These are phyloP conservation scores for Otus scops DNA, from an alignment of 2,797 vertebrate species.

Conservation along the genomic window DNA sequence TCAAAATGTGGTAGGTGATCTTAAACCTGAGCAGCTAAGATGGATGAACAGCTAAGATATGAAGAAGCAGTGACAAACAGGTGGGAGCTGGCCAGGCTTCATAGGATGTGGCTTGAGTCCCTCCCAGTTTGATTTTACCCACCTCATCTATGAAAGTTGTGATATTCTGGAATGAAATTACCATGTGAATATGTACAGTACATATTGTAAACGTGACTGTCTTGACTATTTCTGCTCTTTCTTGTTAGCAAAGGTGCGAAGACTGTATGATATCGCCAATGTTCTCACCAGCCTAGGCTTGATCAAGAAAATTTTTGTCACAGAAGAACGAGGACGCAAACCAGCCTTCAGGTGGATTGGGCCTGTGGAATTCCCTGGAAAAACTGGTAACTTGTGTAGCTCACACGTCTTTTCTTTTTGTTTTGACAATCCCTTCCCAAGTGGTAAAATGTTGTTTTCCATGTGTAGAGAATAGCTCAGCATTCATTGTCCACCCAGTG, in stretches of 20 bases:
- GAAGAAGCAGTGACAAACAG: not conserved
- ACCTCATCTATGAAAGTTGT: not conserved
- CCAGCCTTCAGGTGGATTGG: constrained; percentile 95
- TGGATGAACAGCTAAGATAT: not conserved
- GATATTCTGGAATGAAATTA: not conserved
- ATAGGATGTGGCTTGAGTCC: not conserved
- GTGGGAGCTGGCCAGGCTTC: not conserved
- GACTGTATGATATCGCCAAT: constrained; percentile 93
- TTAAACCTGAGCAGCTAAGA: not conserved
- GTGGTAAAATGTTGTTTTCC: not conserved
- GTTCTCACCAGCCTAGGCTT: constrained; percentile 90
- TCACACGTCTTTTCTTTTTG: not conserved
- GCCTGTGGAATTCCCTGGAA: constrained; percentile 79
- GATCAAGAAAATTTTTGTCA: constrained; percentile 91
- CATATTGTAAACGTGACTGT: not conserved
- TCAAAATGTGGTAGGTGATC: not conserved
- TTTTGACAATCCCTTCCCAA: not conserved
- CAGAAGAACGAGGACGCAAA: constrained; percentile 88
- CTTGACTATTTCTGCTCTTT: not conserved
- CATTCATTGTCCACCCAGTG: not conserved
- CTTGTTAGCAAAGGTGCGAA: constrained; percentile 87
- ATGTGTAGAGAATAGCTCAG: not conserved
- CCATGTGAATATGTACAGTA: not conserved
- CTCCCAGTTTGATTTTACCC: not conserved
- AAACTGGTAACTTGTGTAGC: constrained; percentile 68